Base-by-base conservation (phyloP, 2,888 invertebrate genomes). In the Dryobota labecula region DNA sequence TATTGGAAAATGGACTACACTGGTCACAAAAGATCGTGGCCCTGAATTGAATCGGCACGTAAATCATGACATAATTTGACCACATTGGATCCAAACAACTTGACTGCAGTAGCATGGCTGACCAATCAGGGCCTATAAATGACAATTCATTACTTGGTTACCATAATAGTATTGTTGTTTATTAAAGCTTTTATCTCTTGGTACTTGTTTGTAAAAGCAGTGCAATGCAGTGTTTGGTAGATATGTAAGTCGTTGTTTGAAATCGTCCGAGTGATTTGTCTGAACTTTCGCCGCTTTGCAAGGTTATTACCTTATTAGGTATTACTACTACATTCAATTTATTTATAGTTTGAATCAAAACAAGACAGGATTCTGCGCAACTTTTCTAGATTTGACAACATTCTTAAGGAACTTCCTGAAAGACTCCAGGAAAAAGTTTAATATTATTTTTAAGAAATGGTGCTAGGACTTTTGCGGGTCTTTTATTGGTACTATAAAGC, bases 1-100 rank as follows among this genome's bases (percentile, higher is more conserved):
- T 57, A 49, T 20, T 54, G 49, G 33, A 56, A 63, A 81, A 68
- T 69, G 68, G 58, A 56, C 15, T 45, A 69, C 47, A 53, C 20
- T 69, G 51, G 43, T 67, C 66, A 78, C 74, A 81, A 81, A 68
- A 72, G 70, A 74, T 64, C 51, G 47, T 81, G 82, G 74, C 78
- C 78, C 65, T 82, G 75, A 70, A 60, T 72, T 47, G 38, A 45
- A 60, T 56, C 47, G 64, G 67, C 77, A 76, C 82, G 78, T 70
- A 82, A 70, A 73, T 65, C 66, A 70, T 78, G 82, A 78, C 75
- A 73, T 82, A 82, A 82, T 78, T 72, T 77, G 72, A 82, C 75
- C 75, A 82, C 78, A 70, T 75, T 81, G 36, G 41, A 69, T 53
- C 51, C 27, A 66, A 77, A 60, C 68, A 63, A 66, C 53, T 67